Evolutionary conservation across 2,113 vertebrate genomes (phyloP), one percentile per base, ranked within the genome.

Genomic region (Phoxinus phoxinus): DNA sequence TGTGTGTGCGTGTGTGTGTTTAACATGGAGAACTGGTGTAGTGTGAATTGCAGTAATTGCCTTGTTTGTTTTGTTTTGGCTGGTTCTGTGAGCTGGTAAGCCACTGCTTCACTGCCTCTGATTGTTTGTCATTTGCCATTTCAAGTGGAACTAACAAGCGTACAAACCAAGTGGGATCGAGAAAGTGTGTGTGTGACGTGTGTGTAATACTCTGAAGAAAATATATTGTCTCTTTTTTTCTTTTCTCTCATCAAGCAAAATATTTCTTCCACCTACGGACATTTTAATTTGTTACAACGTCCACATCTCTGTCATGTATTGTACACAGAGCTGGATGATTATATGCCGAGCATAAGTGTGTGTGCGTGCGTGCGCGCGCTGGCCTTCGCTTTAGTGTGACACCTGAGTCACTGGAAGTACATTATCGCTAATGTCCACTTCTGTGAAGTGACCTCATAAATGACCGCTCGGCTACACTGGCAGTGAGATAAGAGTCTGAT

Each of bases 141-240:
- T 94, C 91, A 91, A 93, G 93, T 94, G 93, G 94, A 94, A 95
- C 93, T 94, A 94, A 95, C 92, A 94, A 93, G 94, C 91, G 91
- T 90, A 91, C 93, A 92, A 91, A 92, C 84, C 84, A 80, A 84
- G 81, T 76, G 83, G 86, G 83, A 85, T 80, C 80, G 58, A 87
- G 91, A 87, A 87, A 89, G 82, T 84, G 85, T 87, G 81, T 84
- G 84, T 89, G 84, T 86, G 81, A 72, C 83, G 75, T 77, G 87
- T 27, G 87, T 84, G 85, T 84, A 85, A 86, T 86, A 86, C 72
- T 74, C 23, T 78, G 76, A 87, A 87, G 56, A 79, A 83, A 77
- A 85, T 67, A 82, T 48, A 61, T 59, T 58, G 56, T 76, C 61
- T 27, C 46, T 76, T 51, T 58, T 58, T 51, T 35, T 44, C 74